Base-by-base conservation (phyloP, 2,113 vertebrate species). In the Felis chaus region DNA sequence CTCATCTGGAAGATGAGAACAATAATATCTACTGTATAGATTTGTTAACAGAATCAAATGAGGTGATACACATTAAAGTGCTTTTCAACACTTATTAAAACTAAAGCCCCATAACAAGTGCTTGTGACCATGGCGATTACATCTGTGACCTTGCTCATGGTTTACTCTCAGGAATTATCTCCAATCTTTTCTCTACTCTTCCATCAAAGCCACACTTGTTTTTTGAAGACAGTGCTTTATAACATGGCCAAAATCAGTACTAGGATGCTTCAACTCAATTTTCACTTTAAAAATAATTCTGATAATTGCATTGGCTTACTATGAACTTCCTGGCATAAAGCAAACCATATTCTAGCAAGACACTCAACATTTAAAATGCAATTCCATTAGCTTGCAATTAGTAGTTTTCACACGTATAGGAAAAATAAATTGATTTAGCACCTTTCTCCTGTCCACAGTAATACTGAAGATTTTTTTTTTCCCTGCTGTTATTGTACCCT, bases 351-450 rank as follows among this genome's bases (percentile, higher is more conserved):
- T 97, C 98, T 98, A 98, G 91, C 93, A 97, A 98, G 98, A 97
- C 82, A 95, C 90, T 82, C 93, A 97, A 97, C 83, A 97, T 84
- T 97, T 94, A 97, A 96, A 97, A 98, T 92, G 96, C 92, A 97
- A 98, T 98, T 98, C 97, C 94, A 97, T 98, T 98, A 98, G 97
- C 97, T 98, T 98, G 97, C 98, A 98, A 98, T 99, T 98, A 98
- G 98, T 69, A 98, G 97, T 98, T 98, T 98, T 97, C 95, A 98
- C 98, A 98, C 98, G 96, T 98, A 98, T 53, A 73, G 0, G 83
- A 91, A 98, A 98, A 98, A 98, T 98, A 99, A 98, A 99, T 98
- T 98, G 98, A 99, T 98, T 99, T 98, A 98, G 97, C 98, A 98
- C 98, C 98, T 98, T 97, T 98, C 97, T 98, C 95, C 92, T 98